Percentiles rank a stretch among this genome's conserved stretches.
Evolutionary conservation across 2,797 vertebrate genomes (phyloP).

Genomic region (Denticeps clupeoides): DNA sequence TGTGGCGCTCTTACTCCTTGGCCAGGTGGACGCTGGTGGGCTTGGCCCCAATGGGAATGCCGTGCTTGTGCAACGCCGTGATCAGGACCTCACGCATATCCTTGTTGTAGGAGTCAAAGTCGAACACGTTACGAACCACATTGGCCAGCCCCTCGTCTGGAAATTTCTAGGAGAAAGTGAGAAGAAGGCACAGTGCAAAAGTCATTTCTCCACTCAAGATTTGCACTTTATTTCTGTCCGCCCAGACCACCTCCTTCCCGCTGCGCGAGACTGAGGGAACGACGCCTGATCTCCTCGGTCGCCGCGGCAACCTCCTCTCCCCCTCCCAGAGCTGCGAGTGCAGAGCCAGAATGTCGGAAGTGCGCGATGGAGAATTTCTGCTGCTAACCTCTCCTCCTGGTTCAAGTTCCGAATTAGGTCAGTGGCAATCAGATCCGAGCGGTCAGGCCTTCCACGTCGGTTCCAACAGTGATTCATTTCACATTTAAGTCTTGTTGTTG

Average conservation of each 20-base stretch:
- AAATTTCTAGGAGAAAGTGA: slow-evolving; percentile 69
- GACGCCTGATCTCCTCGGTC: too few species aligned
- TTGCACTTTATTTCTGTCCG: neutral
- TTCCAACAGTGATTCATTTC: slow-evolving; percentile 17
- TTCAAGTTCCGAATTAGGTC: slow-evolving; percentile 3
- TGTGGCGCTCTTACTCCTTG: slow-evolving; percentile 82
- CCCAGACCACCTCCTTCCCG: neutral
- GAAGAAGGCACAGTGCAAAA: neutral
- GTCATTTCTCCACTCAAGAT: neutral
- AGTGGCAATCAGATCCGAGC: neutral
- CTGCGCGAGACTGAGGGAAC: too few species aligned
- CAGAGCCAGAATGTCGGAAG: too few species aligned
- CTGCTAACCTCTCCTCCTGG: neutral
- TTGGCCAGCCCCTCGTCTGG: slow-evolving; percentile 83
- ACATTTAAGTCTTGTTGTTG: too few species aligned
- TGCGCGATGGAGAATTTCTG: too few species aligned
- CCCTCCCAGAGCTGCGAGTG: too few species aligned
- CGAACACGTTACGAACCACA: slow-evolving; percentile 91
- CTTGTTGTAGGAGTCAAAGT: slow-evolving; percentile 96
- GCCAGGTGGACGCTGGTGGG: slow-evolving; percentile 80
- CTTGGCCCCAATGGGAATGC: slow-evolving; percentile 90
- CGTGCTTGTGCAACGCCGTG: slow-evolving; percentile 82
- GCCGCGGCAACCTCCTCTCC: too few species aligned
- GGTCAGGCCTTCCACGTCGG: neutral
- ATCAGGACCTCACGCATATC: slow-evolving; percentile 81